These are phyloP conservation scores for Crotalus tigris DNA, from an alignment of 2,113 vertebrate species.

Conservation along the genomic window DNA sequence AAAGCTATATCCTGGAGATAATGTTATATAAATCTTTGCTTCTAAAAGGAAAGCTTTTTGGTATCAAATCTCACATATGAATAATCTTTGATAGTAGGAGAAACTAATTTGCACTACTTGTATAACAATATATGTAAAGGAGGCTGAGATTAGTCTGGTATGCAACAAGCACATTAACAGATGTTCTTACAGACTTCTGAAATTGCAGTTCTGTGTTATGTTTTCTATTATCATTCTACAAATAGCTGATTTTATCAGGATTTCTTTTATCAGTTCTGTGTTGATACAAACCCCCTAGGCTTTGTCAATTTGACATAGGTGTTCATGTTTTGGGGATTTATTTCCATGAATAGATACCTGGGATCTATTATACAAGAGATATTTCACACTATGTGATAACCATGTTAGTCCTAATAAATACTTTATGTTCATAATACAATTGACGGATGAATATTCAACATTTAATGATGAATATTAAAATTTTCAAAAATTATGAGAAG, in stretches of 20 bases:
- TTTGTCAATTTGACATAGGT: conserved; percentile 18
- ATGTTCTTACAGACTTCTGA: neutral
- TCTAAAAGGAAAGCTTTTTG: conserved; percentile 37
- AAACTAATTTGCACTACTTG: neutral
- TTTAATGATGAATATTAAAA: neutral
- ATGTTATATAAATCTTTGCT: conserved; percentile 18
- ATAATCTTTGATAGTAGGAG: conserved; percentile 5
- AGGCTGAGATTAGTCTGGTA: conserved; percentile 22
- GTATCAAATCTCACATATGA: conserved; percentile 20
- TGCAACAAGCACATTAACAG: neutral
- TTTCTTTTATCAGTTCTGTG: neutral
- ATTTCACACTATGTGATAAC: conserved; percentile 36
- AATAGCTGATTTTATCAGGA: conserved; percentile 36
- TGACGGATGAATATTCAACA: conserved; percentile 11
- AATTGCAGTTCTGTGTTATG: neutral
- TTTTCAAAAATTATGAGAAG: neutral
- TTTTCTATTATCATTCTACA: conserved; percentile 34
- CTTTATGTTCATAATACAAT: neutral
- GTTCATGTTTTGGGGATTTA: conserved; percentile 12
- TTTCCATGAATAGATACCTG: conserved; percentile 26
- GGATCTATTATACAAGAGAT: conserved; percentile 26
- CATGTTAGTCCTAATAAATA: conserved; percentile 29
- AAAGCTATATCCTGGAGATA: conserved; percentile 30
- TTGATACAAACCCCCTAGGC: neutral
- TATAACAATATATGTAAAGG: neutral